phyloP scores from a whole-genome alignment of 1,140 invertebrate species.

The Nasonia giraulti region DNA sequence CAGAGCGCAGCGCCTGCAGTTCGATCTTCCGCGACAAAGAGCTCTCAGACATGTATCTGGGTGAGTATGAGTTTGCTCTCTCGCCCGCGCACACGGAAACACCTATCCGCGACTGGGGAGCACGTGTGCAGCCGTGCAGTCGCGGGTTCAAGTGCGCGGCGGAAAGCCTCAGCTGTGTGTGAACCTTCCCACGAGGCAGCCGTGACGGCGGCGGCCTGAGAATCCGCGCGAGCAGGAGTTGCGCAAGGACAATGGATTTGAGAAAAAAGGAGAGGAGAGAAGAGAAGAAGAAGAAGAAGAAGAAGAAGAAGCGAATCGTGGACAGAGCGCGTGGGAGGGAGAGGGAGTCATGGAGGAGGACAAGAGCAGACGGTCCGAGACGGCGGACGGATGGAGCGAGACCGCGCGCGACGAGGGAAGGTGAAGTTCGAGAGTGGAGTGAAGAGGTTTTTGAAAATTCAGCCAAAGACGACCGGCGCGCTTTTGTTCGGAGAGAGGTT shows the following conservation, averaged over 20 bases:
- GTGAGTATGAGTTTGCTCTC: not conserved
- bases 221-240: conserved; percentile 10
- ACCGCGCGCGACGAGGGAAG: conserved; percentile 48
- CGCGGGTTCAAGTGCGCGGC: conserved; percentile 43
- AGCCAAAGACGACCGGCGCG: not conserved
- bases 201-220: conserved; percentile 54
- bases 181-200: conserved; percentile 72
- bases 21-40: not conserved
- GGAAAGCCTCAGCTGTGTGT: conserved; percentile 59
- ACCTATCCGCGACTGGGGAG: not conserved
- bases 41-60: not conserved
- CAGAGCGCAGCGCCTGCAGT: not conserved
- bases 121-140: not conserved
- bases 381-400: conserved; percentile 41
- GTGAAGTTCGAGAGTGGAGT: conserved; percentile 45
- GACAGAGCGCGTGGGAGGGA: not conserved
- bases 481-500: not conserved
- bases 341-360: not conserved
- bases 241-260: conserved; percentile 68
- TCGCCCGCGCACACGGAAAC: not conserved
- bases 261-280: not conserved
- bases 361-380: conserved; percentile 52
- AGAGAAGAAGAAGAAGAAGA: conserved; percentile 27
- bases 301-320: conserved; percentile 62
- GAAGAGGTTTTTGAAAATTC: not conserved